Conservation (phyloP, 2,113 vertebrate species). For the Shinisaurus crocodilurus region DNA sequence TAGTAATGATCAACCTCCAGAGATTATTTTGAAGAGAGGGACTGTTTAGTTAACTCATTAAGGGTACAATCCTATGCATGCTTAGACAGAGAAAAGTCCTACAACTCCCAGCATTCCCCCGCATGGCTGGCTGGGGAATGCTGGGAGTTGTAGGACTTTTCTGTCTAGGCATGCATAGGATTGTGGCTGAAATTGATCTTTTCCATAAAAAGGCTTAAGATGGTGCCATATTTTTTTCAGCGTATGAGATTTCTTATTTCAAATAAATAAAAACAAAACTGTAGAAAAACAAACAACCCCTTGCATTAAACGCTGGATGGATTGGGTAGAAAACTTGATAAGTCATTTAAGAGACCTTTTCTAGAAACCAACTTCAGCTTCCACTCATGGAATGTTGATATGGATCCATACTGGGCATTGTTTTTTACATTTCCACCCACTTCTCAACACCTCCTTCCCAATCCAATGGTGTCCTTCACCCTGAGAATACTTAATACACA, state of each 20-base stretch:
- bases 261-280: neutral
- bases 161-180: too few species aligned
- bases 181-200: neutral
- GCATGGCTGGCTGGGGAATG: too few species aligned
- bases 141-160: too few species aligned
- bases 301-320: neutral
- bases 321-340: neutral
- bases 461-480: neutral
- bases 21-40: neutral
- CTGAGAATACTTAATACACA: neutral
- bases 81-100: too few species aligned
- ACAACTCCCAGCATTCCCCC: too few species aligned
- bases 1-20: neutral
- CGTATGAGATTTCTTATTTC: neutral
- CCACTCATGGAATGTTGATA: neutral
- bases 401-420: neutral
- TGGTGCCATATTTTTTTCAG: too few species aligned
- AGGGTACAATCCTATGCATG: too few species aligned
- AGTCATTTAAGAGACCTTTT: neutral
- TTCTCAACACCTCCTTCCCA: neutral
- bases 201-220: neutral
- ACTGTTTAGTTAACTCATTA: neutral
- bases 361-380: neutral
- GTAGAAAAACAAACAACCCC: neutral
- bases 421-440: neutral